phyloP scores from a whole-genome alignment of 2,888 invertebrate genomes.

The Cantharis rufa region DNA sequence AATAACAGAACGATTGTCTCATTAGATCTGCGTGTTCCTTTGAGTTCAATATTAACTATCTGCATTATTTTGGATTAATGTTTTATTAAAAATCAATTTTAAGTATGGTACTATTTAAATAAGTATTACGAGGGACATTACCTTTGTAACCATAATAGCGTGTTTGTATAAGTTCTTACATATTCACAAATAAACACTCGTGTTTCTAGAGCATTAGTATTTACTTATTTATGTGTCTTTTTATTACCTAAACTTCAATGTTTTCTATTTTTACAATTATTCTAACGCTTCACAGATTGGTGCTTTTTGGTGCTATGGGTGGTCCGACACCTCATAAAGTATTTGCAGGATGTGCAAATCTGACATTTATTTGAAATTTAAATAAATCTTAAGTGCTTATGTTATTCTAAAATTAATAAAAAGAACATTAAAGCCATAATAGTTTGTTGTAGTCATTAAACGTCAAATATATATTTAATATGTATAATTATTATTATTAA shows the following conservation, averaged over 20 bases:
- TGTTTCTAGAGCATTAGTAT: slow-evolving; percentile 55
- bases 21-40: slow-evolving; percentile 48
- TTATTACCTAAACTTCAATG: slow-evolving; percentile 49
- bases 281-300: slow-evolving; percentile 40
- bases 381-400: slow-evolving; percentile 13
- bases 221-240: slow-evolving; percentile 54
- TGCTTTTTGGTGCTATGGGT: slow-evolving; percentile 38
- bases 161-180: slow-evolving; percentile 51
- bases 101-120: not conserved
- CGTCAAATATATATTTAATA: not conserved
- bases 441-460: not conserved
- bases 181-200: slow-evolving; percentile 56
- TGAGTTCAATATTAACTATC: slow-evolving; percentile 36
- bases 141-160: not conserved
- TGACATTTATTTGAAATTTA: slow-evolving; percentile 21
- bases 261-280: slow-evolving; percentile 51
- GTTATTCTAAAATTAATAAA: not conserved
- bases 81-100: not conserved
- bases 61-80: not conserved
- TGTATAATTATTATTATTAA: not conserved
- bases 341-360: slow-evolving; percentile 41
- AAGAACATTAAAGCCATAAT: not conserved
- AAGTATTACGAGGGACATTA: not conserved
- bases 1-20: slow-evolving; percentile 56
- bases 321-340: slow-evolving; percentile 47